phyloP scores from a whole-genome alignment of 2,797 vertebrate genomes.

The Sphenopsis melanotis region DNA sequence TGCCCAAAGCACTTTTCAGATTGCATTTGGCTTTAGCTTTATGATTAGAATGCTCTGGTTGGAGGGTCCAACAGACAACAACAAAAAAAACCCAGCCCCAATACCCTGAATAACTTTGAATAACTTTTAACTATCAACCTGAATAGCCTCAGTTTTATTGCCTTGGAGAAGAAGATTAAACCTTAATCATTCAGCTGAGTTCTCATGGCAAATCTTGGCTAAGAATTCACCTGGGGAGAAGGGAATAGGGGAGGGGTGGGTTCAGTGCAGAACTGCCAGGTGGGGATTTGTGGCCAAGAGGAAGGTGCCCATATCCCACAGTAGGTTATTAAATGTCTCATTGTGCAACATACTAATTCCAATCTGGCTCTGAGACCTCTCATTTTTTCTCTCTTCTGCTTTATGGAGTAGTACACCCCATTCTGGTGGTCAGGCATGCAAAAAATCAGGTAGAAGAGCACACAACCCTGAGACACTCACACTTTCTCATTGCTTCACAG shows the following conservation, averaged over 20 bases:
- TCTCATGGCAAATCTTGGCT: neutral
- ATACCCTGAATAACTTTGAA: neutral
- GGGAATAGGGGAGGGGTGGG: neutral
- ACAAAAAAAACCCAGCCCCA: accelerated
- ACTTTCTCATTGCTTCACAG: neutral
- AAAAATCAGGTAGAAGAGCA: neutral
- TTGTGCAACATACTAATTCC: neutral
- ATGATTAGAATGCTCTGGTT: neutral
- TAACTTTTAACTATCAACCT: neutral
- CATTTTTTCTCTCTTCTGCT: neutral
- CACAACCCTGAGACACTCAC: neutral
- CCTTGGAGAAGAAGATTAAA: neutral
- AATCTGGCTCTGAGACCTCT: neutral
- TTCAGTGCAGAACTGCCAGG: neutral
- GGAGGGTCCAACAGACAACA: neutral
- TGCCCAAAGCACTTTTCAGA: neutral
- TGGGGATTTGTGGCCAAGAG: neutral
- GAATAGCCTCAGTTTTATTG: neutral
- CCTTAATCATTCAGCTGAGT: neutral
- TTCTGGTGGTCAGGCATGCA: neutral
- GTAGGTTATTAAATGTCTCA: neutral
- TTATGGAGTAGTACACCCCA: neutral
- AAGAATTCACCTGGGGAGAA: neutral
- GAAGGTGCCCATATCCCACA: neutral
- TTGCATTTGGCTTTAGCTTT: neutral